Evolutionary conservation across 2,888 invertebrate genomes (phyloP).

Genomic region (Blastobasis adustella): DNA sequence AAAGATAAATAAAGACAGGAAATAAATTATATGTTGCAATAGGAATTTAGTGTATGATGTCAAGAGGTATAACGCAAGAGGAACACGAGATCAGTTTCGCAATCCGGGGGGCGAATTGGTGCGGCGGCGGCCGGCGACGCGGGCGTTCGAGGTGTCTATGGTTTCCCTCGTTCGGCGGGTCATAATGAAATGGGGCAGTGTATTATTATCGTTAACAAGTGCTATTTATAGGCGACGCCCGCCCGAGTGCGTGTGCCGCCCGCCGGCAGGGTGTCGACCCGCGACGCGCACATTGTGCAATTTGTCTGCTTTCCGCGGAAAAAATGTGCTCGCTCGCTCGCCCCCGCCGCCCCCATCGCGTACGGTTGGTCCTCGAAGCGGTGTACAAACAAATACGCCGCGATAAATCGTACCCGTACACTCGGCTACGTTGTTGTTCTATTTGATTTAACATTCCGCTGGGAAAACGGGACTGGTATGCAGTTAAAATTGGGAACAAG

Average conservation of each 20-base stretch:
- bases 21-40: too few species aligned
- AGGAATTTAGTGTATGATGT: too few species aligned
- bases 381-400: too few species aligned
- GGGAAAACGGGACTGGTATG: too few species aligned
- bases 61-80: background rate
- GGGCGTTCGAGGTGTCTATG: constrained; percentile 1
- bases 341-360: too few species aligned
- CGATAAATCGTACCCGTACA: too few species aligned
- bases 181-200: constrained; percentile 48
- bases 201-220: constrained; percentile 53
- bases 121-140: constrained; percentile 13
- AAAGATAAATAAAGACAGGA: too few species aligned
- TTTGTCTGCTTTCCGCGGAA: too few species aligned
- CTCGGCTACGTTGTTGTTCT: too few species aligned
- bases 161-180: constrained; percentile 35
- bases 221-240: constrained; percentile 47
- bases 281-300: constrained; percentile 31
- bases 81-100: constrained; percentile 5
- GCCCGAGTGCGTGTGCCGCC: constrained; percentile 56
- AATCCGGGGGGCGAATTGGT: constrained; percentile 7
- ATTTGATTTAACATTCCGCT: too few species aligned
- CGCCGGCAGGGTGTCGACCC: constrained; percentile 51
- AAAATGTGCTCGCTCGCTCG: too few species aligned
- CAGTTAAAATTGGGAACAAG: too few species aligned
- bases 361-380: constrained; percentile 12